Evolutionary conservation across 2,797 vertebrate species (phyloP), one percentile per base, ranked within the genome.

Genomic region (Sternotherus odoratus): DNA sequence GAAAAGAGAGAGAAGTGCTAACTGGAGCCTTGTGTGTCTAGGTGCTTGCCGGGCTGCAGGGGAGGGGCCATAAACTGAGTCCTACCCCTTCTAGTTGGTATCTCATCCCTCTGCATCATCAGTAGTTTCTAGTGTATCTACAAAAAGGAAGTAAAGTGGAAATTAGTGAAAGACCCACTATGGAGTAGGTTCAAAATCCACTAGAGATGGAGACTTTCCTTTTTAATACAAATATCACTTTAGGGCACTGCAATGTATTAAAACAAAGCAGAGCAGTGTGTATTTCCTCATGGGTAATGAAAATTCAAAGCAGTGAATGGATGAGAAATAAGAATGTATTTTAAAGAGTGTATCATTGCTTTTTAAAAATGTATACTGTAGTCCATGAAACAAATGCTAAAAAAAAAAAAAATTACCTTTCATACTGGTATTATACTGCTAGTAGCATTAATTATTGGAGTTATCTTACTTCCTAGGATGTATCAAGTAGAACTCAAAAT

Each of bases 331-430:
- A 81, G 87, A 2, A 6, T 10, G 74, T 5, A 4, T 6, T 21
- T 79, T 46, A 15, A 93, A 75, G 3, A 17, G 16, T 78, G 51
- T 26, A 46, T 12, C 5, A 28, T 46, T 36, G 63, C 10, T 66
- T 36, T 21, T 83, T 87, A 30, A 77, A 30, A 77, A 87, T 87
- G 6, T 49, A 36, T 26, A 72, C 78, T 19, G 12, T 4, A 56
- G 21, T 3, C 3, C 3, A 54, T 13, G 5, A 12, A 24, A 13
- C 36, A n/a, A 79, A 57, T 4, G 0, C 1, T 1, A 10, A 75
- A 75, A 82, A 19, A 10, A 75, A 75, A 82, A 19, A 6, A 13
- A 46, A 16, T 28, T 26, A 28, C 8, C 26, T 74, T 43, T 33
- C 9, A 48, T 81, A 54, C 7, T 77, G 11, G 13, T 63, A 48